Evolutionary conservation across 2,888 invertebrate genomes (phyloP), one percentile per base, ranked within the genome.

Genomic region (Epinotia nisella): DNA sequence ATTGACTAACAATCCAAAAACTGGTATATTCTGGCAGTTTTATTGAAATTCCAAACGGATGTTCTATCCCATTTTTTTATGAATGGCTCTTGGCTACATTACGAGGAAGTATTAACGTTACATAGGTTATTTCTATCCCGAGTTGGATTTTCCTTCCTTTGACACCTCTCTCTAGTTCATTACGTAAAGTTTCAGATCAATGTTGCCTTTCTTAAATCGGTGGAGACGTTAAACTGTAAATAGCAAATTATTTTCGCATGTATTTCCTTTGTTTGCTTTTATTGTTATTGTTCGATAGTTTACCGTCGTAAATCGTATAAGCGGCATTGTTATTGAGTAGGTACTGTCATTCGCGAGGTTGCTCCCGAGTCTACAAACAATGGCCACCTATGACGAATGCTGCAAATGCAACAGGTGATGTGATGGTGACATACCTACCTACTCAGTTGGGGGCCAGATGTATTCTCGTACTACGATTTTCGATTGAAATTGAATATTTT

Each of bases 231-330:
- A 29, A 58, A 58, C 7, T 5, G 29, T 15, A 13, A 29, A 58
- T 29, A n/a, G n/a, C 29, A 58, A 58, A 29, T 29, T 2, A 29
- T 24, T n/a, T 24, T 24, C 29, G n/a, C 15, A 15, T 56, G 24
- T 15, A 4, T 45, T 15, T 9, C 35, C 9, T 35, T 35, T 35
- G 35, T 35, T 35, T 35, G 35, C 7, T 35, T 35, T 35, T 35
- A 35, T 35, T 35, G 35, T 35, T 49, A 49, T 5, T n/a, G 59
- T 10, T 59, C 15, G 39, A 39, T 35, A 59, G 59, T 59, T 59
- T 58, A 39, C 17, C 59, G n/a, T 17, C 17, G 39, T 59, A 59
- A 59, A 39, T 58, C 35, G n/a, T 39, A 59, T 39, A 59, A 11
- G 59, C 17, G 11, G 17, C 17, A 59, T 59, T 59, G 59, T 59